phyloP scores from a whole-genome alignment of 2,888 invertebrate species.

The Athalia circularis region DNA sequence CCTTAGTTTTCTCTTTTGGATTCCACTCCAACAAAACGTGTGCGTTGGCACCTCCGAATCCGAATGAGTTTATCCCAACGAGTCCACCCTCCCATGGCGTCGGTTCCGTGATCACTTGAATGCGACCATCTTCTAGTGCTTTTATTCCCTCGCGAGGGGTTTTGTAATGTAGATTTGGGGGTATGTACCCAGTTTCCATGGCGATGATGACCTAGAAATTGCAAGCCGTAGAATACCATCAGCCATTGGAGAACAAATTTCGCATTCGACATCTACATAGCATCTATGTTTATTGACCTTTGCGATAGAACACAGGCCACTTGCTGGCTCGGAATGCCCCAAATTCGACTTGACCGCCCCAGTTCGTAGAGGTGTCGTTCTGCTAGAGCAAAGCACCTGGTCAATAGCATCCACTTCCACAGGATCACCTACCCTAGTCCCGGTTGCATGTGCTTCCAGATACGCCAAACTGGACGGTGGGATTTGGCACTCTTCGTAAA shows the following conservation, averaged over 20 bases:
- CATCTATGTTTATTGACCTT: slow-evolving; percentile 77
- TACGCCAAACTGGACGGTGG: slow-evolving; percentile 76
- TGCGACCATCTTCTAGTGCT: slow-evolving; percentile 77
- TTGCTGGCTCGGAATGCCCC: slow-evolving; percentile 93
- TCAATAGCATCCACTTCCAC: slow-evolving; percentile 91
- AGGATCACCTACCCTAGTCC: slow-evolving; percentile 91
- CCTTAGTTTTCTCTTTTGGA: slow-evolving; percentile 68
- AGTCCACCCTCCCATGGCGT: slow-evolving; percentile 76
- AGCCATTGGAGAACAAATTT: background rate
- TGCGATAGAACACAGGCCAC: slow-evolving; percentile 87
- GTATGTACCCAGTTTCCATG: slow-evolving; percentile 85
- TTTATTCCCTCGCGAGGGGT: slow-evolving; percentile 77
- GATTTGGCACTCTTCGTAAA: slow-evolving; percentile 75
- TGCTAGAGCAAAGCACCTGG: slow-evolving; percentile 84
- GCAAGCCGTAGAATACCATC: background rate
- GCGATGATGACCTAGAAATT: slow-evolving; percentile 79
- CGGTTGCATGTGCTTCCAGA: slow-evolving; percentile 84
- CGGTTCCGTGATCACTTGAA: slow-evolving; percentile 77
- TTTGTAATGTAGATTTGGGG: slow-evolving; percentile 88
- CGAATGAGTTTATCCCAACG: slow-evolving; percentile 80
- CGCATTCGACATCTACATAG: background rate
- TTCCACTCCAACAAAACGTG: slow-evolving; percentile 75
- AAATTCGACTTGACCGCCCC: slow-evolving; percentile 96
- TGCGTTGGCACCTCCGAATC: slow-evolving; percentile 80
- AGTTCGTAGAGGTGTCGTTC: slow-evolving; percentile 86